Base-by-base conservation (phyloP, 2,113 vertebrate species). In the Puntigrus tetrazona region DNA sequence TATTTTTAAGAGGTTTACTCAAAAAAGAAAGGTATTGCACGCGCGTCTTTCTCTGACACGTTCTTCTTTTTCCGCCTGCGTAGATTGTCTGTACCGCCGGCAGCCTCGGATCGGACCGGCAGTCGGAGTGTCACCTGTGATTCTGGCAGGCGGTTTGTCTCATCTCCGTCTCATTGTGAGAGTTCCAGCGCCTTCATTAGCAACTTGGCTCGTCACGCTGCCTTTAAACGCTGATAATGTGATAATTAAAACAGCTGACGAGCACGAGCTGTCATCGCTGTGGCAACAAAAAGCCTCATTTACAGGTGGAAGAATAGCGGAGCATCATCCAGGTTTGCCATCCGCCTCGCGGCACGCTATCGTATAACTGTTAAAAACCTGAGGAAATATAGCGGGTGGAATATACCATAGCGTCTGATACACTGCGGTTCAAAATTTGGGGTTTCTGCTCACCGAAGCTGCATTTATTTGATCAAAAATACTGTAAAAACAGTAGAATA, bases 191-290 rank as follows among this genome's bases (percentile, higher is more conserved):
- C 93, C 94, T 91, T 88, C 89, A 94, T 95, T 96, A 94, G 94
- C 95, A 94, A 95, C 95, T 95, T 93, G 89, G 91, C 92, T 95
- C 88, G 94, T 93, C 93, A 88, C 94, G 86, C 91, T 93, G 92
- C 94, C 96, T 95, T 95, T 95, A 94, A 95, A 96, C 92, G 94
- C 95, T 96, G 95, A 95, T 97, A 97, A 98, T 96, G 95, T 95
- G 96, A 96, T 97, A 96, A 99, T 98, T 98, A 99, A 97, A 98
- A 91, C 94, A 95, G 94, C 96, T 97, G 96, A 96, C 96, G 95
- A 96, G 93, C 93, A 95, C 94, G 91, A 93, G 95, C 96, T 95
- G 95, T 95, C 95, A 95, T 95, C 94, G 90, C 94, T 91, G 94
- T 94, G 94, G 94, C 88, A 91, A 88, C 90, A 87, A 91, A 91